phyloP scores from a whole-genome alignment of 2,113 vertebrate genomes.

The Eulemur macaco region DNA sequence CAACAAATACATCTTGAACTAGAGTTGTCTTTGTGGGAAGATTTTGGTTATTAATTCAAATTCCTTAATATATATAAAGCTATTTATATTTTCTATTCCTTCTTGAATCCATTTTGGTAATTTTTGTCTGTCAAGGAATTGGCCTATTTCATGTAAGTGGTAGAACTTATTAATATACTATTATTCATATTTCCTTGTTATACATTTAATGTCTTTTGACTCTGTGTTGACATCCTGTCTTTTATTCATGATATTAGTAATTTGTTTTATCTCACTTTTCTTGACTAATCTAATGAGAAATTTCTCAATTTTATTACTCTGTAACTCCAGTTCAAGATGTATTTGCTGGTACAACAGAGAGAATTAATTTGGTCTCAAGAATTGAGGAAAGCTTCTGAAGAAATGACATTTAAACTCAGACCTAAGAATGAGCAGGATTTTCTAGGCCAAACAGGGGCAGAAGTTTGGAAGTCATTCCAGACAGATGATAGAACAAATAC shows the following conservation, averaged over 20 bases:
- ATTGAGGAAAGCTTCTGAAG: neutral
- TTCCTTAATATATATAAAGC: neutral
- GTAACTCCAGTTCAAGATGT: too few species aligned
- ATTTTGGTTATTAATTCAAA: slow-evolving; percentile 1
- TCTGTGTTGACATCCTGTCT: neutral
- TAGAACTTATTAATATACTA: neutral
- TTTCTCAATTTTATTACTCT: neutral
- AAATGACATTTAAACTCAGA: neutral
- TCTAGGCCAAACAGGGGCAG: too few species aligned
- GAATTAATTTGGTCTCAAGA: neutral
- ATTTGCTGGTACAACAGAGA: neutral
- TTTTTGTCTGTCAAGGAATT: neutral
- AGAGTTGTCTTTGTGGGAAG: neutral
- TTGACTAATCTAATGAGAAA: neutral
- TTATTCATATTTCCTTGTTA: neutral
- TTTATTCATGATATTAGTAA: neutral
- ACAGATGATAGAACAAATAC: neutral
- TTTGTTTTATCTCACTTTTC: neutral
- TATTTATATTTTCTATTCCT: neutral
- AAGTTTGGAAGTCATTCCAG: neutral
- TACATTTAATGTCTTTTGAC: neutral
- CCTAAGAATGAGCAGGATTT: neutral
- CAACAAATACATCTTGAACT: neutral
- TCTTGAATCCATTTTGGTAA: neutral
- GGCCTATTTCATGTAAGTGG: neutral